These are phyloP conservation scores for Coenobita brevimanus DNA, from an alignment of 1,140 invertebrate species.

Conservation along the genomic window DNA sequence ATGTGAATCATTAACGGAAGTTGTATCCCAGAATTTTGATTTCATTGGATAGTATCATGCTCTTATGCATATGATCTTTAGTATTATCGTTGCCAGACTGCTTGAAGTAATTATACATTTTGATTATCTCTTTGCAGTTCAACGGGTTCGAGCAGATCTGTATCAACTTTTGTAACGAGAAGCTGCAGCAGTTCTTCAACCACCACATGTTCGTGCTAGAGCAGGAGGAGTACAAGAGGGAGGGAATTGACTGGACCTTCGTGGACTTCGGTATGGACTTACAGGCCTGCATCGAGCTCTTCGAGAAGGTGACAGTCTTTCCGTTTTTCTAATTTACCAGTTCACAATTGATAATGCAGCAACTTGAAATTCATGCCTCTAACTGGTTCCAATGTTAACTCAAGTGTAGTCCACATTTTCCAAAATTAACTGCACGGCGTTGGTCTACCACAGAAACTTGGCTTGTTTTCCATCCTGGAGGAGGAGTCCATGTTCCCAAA, in stretches of 20 bases:
- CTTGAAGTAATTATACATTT: background rate
- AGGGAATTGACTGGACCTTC: constrained; percentile 91
- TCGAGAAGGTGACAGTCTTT: constrained; percentile 83
- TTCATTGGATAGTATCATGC: too few species aligned
- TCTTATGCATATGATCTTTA: too few species aligned
- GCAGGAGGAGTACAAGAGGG: constrained; percentile 79
- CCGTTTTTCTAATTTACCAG: background rate
- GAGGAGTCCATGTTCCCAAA: constrained; percentile 99
- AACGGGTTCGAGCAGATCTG: constrained; percentile 63
- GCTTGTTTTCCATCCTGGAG: constrained; percentile 99
- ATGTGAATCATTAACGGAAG: too few species aligned
- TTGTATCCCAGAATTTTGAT: too few species aligned
- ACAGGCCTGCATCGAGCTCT: constrained; percentile 75
- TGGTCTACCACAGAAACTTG: constrained; percentile 87
- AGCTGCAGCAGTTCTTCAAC: constrained; percentile 66
- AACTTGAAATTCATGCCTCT: background rate
- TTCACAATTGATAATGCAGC: too few species aligned
- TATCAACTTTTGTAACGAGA: constrained; percentile 63
- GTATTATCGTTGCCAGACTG: too few species aligned
- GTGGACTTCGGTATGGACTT: constrained; percentile 80
- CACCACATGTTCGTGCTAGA: constrained; percentile 75
- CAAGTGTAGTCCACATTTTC: background rate
- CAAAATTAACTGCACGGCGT: background rate
- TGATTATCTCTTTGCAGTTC: constrained; percentile 72
- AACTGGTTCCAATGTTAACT: too few species aligned